Conservation (phyloP, 1,140 invertebrate species). For the Meloidogyne floridensis region DNA sequence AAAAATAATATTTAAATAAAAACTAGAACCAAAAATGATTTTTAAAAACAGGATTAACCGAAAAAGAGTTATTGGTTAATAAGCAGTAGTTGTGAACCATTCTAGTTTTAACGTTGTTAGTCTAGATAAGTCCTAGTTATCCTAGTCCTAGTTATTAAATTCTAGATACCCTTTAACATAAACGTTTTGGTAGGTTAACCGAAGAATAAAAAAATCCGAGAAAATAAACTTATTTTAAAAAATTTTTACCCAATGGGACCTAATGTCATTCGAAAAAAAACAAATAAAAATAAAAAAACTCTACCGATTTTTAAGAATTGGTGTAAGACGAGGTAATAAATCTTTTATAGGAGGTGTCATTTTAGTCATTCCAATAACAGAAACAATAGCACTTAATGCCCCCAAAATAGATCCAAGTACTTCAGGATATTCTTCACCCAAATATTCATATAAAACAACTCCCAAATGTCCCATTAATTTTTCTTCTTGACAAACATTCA, state of each 20-base stretch:
- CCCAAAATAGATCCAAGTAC: slow-evolving; percentile 96
- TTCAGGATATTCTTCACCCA: slow-evolving; percentile 99
- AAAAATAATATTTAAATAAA: too few species aligned
- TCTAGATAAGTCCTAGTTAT: too few species aligned
- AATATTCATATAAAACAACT: slow-evolving; percentile 97
- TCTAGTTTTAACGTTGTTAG: too few species aligned
- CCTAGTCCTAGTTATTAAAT: too few species aligned
- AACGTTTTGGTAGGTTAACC: too few species aligned
- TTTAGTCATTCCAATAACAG: slow-evolving; percentile 99
- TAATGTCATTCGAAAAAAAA: slow-evolving; percentile 1
- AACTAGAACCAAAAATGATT: too few species aligned
- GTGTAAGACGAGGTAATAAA: slow-evolving; percentile 89
- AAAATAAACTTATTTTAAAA: too few species aligned
- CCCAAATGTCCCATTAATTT: slow-evolving; percentile 99
- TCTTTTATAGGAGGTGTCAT: slow-evolving; percentile 99
- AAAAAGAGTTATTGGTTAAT: too few species aligned
- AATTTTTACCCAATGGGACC: not conserved
- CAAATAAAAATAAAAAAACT: slow-evolving; percentile 1
- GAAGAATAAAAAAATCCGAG: too few species aligned
- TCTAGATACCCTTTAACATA: too few species aligned
- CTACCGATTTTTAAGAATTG: slow-evolving; percentile 83
- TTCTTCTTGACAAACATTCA: slow-evolving; percentile 90
- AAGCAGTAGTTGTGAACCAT: too few species aligned
- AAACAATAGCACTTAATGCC: slow-evolving; percentile 96
- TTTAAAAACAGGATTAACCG: too few species aligned